Conservation (phyloP, 2,888 invertebrate species). For the Diabrotica balteata region DNA sequence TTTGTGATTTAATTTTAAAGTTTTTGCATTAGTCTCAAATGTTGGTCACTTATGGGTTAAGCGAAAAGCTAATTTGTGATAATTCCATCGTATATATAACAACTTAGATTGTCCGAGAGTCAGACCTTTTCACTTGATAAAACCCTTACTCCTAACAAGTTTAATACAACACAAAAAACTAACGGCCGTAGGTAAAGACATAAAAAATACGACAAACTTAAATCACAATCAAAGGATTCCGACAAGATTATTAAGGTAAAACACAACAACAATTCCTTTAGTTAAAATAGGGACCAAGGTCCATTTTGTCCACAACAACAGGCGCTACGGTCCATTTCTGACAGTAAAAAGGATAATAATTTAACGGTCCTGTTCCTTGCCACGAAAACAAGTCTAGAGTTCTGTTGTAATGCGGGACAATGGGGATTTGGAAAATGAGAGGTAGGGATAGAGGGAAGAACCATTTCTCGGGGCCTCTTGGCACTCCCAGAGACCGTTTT, state of each 20-base stretch:
- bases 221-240: conserved; percentile 5
- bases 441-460: not conserved
- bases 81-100: no score
- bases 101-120: no score
- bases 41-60: no score
- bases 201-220: not conserved
- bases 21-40: no score
- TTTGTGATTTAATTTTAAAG: no score
- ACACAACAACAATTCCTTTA: not conserved
- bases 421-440: conserved; percentile 2
- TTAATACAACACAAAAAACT: not conserved
- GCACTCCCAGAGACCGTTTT: conserved; percentile 4
- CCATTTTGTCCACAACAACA: conserved; percentile 9
- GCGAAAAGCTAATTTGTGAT: no score
- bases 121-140: no score
- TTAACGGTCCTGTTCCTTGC: conserved; percentile 20
- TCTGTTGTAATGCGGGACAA: conserved; percentile 21
- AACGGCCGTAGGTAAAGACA: not conserved
- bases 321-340: conserved; percentile 18
- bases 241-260: conserved; percentile 4
- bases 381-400: conserved; percentile 14
- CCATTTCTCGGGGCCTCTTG: not conserved
- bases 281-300: not conserved
- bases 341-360: conserved; percentile 23
- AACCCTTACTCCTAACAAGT: not conserved